phyloP scores from a whole-genome alignment of 2,888 invertebrate genomes.

The Drosophila vallismaia region DNA sequence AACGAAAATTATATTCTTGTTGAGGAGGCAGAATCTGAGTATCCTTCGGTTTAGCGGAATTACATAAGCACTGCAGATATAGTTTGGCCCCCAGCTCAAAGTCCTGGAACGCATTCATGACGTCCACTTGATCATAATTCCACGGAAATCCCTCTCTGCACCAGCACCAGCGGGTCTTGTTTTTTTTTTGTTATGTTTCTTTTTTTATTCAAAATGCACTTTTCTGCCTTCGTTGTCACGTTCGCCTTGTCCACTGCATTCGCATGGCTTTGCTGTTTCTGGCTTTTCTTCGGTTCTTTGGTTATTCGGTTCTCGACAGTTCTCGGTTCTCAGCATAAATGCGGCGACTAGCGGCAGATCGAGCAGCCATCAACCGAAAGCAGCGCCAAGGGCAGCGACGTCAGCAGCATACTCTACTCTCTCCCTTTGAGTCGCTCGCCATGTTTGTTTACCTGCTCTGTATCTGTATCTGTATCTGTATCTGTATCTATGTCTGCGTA shows the following conservation, averaged over 20 bases:
- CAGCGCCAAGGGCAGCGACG: slow-evolving; percentile 49
- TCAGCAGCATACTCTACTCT: slow-evolving; percentile 64
- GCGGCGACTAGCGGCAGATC: slow-evolving; percentile 19
- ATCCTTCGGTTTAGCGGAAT: slow-evolving; percentile 30
- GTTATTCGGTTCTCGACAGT: slow-evolving; percentile 62
- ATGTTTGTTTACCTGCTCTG: slow-evolving; percentile 73
- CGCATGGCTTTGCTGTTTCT: slow-evolving; percentile 71
- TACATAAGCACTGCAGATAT: slow-evolving; percentile 83
- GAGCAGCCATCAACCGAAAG: slow-evolving; percentile 54
- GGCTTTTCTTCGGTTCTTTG: slow-evolving; percentile 31
- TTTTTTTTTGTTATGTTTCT: slow-evolving; percentile 47
- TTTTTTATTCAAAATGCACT: slow-evolving; percentile 58
- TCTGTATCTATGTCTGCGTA: background rate
- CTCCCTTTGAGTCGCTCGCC: slow-evolving; percentile 36
- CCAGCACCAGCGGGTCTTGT: background rate
- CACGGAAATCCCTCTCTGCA: slow-evolving; percentile 23
- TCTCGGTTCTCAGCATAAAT: slow-evolving; percentile 70
- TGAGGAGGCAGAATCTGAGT: background rate
- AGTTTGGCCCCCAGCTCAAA: slow-evolving; percentile 82
- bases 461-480: no score
- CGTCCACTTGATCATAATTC: slow-evolving; percentile 44
- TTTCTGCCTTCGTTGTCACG: slow-evolving; percentile 75
- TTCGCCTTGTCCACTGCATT: slow-evolving; percentile 75
- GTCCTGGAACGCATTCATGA: slow-evolving; percentile 81
- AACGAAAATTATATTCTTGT: background rate